Conservation (phyloP, 2,797 vertebrate species). For the Molossus alvarezi region DNA sequence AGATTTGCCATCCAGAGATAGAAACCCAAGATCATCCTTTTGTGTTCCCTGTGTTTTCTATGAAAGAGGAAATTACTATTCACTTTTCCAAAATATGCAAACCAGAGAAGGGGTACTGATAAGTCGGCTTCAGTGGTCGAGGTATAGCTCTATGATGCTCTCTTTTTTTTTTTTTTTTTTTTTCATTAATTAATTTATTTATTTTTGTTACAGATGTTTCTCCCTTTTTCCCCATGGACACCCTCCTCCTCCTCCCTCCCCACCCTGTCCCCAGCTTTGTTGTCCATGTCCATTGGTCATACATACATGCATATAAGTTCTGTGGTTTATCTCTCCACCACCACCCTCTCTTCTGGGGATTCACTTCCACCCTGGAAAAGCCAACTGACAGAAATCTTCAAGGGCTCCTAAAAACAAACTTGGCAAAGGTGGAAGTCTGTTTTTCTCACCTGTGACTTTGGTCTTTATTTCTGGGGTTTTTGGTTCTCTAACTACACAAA, state of each 20-base stretch:
- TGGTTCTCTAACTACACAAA: neutral
- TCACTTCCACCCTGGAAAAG: neutral
- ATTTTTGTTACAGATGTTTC: no score
- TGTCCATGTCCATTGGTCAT: no score
- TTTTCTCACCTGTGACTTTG: neutral
- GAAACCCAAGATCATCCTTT: constrained; percentile 33
- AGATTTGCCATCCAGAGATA: neutral
- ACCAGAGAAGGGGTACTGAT: neutral
- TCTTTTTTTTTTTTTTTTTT: neutral
- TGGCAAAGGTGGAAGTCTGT: neutral
- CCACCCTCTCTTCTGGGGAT: no score
- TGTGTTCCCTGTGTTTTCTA: neutral
- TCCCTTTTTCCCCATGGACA: no score
- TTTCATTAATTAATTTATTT: no score
- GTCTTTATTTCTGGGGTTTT: neutral
- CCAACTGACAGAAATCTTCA: neutral
- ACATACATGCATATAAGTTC: no score
- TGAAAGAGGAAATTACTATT: constrained; percentile 27
- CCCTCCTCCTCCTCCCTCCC: no score
- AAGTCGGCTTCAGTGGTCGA: neutral
- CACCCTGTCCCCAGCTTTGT: no score
- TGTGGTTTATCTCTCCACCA: no score
- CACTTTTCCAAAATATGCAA: constrained; percentile 9
- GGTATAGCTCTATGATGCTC: neutral
- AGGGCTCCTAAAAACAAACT: neutral